These are phyloP conservation scores for Drosophila pallidifrons DNA, from an alignment of 1,140 invertebrate species.

Conservation along the genomic window DNA sequence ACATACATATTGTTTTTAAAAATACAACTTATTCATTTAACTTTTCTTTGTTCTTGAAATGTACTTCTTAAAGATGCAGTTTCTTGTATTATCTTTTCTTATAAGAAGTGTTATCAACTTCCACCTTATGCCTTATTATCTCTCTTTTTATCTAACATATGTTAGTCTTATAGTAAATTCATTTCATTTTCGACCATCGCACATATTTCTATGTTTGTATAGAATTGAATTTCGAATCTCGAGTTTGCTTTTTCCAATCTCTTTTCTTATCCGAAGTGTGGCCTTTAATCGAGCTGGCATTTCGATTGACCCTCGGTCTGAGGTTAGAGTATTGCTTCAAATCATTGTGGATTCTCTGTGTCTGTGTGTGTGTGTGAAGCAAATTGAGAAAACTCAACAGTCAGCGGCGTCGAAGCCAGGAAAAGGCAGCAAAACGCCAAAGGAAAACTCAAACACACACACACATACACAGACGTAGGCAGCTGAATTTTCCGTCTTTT, in stretches of 20 bases:
- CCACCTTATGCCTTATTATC: too few relatives aligned
- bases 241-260: background rate
- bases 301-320: too few relatives aligned
- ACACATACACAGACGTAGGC: constrained; percentile 11
- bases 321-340: constrained; percentile 11
- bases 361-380: background rate
- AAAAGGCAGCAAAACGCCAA: background rate
- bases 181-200: too few relatives aligned
- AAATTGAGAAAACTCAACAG: constrained; percentile 27
- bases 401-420: constrained; percentile 6
- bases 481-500: constrained; percentile 55
- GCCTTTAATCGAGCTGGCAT: background rate
- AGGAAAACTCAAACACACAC: constrained; percentile 11
- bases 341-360: constrained; percentile 8
- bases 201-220: too few relatives aligned
- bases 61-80: too few relatives aligned
- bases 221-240: too few relatives aligned
- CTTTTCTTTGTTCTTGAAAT: too few relatives aligned
- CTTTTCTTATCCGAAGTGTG: background rate
- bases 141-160: too few relatives aligned
- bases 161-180: background rate
- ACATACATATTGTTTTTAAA: too few relatives aligned
- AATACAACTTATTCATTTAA: too few relatives aligned
- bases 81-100: too few relatives aligned
- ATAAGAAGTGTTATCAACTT: too few relatives aligned